Base-by-base conservation (phyloP, 2,888 invertebrate species). In the Perithous albicinctus region DNA sequence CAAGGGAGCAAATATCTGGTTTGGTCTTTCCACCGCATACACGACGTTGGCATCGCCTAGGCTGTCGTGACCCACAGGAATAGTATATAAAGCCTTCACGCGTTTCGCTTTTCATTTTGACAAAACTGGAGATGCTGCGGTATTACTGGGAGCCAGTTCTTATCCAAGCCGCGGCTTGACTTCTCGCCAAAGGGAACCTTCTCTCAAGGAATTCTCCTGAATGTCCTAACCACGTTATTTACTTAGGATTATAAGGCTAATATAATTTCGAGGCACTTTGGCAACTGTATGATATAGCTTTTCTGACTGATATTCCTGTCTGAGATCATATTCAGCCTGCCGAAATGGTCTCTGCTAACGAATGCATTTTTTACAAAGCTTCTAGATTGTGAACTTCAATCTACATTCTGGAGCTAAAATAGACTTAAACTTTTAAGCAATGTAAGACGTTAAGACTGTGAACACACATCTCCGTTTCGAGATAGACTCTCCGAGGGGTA, bases 1-100 rank as follows among this genome's bases (percentile, higher is more conserved):
- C 87, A 85, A 86, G 85, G 84, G 81, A 87, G 88, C 86, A 88
- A 89, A 89, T 86, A 89, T 85, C 86, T 85, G 79, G 86, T 86
- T 85, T 83, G 74, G 51, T 43, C 78, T 54, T 23, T 70, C 69
- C 74, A 69, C 56, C 26, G 43, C 63, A 41, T 61, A 59, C 63
- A 18, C 63, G 51, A 59, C 70, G 51, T 69, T n/a, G 54, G 1
- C n/a, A n/a, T 4, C 12, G n/a, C 29, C n/a, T n/a, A 59, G 75
- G 63, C 51, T 59, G n/a, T 61, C 64, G 38, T 64, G 41, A 76
- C 73, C 74, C 48, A 54, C 51, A 80, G 74, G 72, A 80, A 80
- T 84, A 78, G 56, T 59, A 41, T 46, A 56, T 75, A 29, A 63
- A 78, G 61, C 64, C 51, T 63, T 38, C 29, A 48, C 26, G 61